Evolutionary conservation across 2,797 vertebrate genomes (phyloP), one percentile per base, ranked within the genome.

Genomic region (Sciurus vulgaris): DNA sequence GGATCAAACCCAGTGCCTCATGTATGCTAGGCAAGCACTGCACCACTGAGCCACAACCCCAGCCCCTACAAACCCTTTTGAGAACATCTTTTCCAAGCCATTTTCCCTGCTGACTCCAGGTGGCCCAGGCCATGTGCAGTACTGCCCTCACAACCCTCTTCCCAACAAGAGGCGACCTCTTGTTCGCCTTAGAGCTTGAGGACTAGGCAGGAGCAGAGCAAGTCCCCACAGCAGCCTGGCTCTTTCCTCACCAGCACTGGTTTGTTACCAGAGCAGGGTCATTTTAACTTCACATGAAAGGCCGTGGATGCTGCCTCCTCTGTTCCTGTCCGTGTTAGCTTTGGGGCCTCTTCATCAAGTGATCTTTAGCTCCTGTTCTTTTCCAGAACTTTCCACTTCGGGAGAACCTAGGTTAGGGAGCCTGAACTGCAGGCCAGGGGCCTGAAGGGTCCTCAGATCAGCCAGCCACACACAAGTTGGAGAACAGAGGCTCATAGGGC

Each of bases 291-390:
- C 74, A 86, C 35, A 10, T 13, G n/a, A 35, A 49, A 81, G 77
- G 17, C 86, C 17, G n/a, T 72, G 74, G 79, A 56, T n/a, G 30
- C 73, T 0, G n/a, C 47, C 49, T 47, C 20, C 41, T 89, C 67
- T 35, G 24, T 63, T 41, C 54, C 51, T 2, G 18, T 44, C 35
- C 17, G n/a, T 49, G 17, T 86, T 78, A 77, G 56, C 76, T 67
- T 61, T 41, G 90, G 51, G 84, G 81, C 41, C 81, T 89, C 81
- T 83, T 89, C 85, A 74, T 94, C 83, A 38, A 94, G 74, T 88
- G 63, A 88, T 74, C 78, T 88, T 94, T 51, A 96, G 72, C 85
- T 89, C 63, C 59, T 59, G 38, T 11, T 94, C 67, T 95, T 81
- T 87, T 63, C 38, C 89, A 93, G 78, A 83, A 47, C 72, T 41